phyloP scores from a whole-genome alignment of 2,113 vertebrate species.

The Bostrychus sinensis region DNA sequence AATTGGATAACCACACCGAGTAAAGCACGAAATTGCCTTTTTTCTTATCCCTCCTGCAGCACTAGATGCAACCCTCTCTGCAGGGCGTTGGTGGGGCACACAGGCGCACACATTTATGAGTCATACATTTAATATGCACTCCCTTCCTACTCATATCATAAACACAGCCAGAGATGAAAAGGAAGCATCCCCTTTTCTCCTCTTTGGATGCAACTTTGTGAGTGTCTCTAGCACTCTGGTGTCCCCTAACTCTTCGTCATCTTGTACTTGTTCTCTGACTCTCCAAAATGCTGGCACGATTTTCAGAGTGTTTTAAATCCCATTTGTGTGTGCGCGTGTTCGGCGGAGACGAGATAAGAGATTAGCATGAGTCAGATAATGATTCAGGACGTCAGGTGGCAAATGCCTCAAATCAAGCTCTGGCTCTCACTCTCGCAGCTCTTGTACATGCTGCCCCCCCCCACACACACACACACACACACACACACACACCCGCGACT shows the following conservation, averaged over 20 bases:
- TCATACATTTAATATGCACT: constrained; percentile 78
- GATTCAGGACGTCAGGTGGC: constrained; percentile 77
- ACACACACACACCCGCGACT: constrained; percentile 13
- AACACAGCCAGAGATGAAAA: constrained; percentile 63
- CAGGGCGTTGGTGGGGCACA: constrained; percentile 73
- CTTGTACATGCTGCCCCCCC: constrained; percentile 27
- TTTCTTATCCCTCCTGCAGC: constrained; percentile 66
- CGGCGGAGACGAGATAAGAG: constrained; percentile 66
- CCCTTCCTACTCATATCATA: constrained; percentile 74
- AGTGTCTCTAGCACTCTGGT: constrained; percentile 40
- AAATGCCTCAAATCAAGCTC: constrained; percentile 68
- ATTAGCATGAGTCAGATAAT: constrained; percentile 79
- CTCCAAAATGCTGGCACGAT: constrained; percentile 40
- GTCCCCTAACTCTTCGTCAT: constrained; percentile 36
- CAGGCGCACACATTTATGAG: constrained; percentile 77
- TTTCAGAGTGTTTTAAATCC: constrained; percentile 5
- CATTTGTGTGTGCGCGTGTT: constrained; percentile 21
- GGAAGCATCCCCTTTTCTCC: constrained; percentile 49
- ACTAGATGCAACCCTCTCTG: constrained; percentile 68
- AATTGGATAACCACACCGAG: constrained; percentile 81
- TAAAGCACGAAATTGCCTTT: constrained; percentile 78
- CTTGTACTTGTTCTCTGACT: constrained; percentile 35
- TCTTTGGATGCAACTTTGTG: constrained; percentile 28
- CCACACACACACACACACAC: constrained; percentile 19
- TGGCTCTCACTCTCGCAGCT: constrained; percentile 42